Evolutionary conservation across 1,140 invertebrate species (phyloP).

Genomic region (Glomeris maerens): DNA sequence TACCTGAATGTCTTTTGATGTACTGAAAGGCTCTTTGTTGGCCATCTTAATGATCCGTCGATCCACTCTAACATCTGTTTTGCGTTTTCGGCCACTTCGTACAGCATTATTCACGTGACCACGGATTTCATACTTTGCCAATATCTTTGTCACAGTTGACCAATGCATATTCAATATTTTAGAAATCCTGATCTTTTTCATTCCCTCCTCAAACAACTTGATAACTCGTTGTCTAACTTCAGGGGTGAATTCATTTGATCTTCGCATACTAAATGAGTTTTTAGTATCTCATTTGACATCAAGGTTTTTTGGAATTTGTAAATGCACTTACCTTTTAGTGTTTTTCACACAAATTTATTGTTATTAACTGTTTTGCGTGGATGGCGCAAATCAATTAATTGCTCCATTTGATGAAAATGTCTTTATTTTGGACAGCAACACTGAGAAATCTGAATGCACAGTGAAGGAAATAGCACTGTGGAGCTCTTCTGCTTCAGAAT

Average conservation of each 20-base stretch:
- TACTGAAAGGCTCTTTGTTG: slow-evolving; percentile 1
- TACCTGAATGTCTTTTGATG: not conserved
- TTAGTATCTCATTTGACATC: too few relatives aligned
- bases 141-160: too few relatives aligned
- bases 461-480: too few relatives aligned
- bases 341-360: not conserved
- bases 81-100: not conserved
- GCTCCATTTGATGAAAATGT: too few relatives aligned
- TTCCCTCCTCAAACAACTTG: not conserved
- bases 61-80: not conserved
- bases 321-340: not conserved
- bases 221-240: too few relatives aligned
- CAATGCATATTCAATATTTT: not conserved
- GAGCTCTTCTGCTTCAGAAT: too few relatives aligned
- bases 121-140: not conserved
- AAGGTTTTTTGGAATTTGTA: not conserved
- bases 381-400: too few relatives aligned
- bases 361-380: too few relatives aligned
- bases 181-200: not conserved
- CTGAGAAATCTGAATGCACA: too few relatives aligned
- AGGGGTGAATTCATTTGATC: too few relatives aligned
- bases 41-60: not conserved
- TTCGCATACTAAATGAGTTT: too few relatives aligned
- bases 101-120: not conserved
- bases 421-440: too few relatives aligned